Conservation (phyloP, 2,797 vertebrate genomes). For the Siniperca undulata region DNA sequence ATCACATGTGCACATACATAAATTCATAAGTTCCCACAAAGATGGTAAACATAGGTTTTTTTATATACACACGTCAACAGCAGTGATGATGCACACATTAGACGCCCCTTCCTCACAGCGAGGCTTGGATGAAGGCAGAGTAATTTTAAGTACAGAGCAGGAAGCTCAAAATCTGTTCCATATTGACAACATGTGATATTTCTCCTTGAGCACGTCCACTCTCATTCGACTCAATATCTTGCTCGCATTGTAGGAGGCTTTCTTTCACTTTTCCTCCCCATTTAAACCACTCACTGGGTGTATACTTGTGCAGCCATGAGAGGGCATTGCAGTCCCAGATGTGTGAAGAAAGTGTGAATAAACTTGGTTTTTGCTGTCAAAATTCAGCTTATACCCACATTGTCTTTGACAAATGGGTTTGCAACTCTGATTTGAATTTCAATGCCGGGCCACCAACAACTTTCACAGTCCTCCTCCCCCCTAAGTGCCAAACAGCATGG, state of each 20-base stretch:
- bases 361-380: conserved; percentile 67
- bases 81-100: conserved; percentile 49
- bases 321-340: conserved; percentile 81
- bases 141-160: conserved; percentile 63
- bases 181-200: conserved; percentile 61
- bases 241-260: conserved; percentile 48
- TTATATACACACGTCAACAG: conserved; percentile 25
- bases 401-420: conserved; percentile 66
- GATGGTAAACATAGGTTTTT: conserved; percentile 61
- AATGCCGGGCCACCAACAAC: conserved; percentile 65
- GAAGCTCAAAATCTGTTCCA: conserved; percentile 53
- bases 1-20: conserved; percentile 73
- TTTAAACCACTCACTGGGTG: conserved; percentile 46
- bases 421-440: conserved; percentile 67
- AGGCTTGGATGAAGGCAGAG: conserved; percentile 54
- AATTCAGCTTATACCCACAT: conserved; percentile 61
- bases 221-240: conserved; percentile 34
- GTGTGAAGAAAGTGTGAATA: conserved; percentile 60
- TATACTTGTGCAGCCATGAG: conserved; percentile 74
- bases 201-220: conserved; percentile 44
- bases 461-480: conserved; percentile 52
- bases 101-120: conserved; percentile 35
- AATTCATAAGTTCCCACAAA: conserved; percentile 77
- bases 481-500: conserved; percentile 42
- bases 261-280: conserved; percentile 61